These are phyloP conservation scores for Tetramorium alpestre DNA, from an alignment of 1,140 invertebrate species.

Conservation along the genomic window DNA sequence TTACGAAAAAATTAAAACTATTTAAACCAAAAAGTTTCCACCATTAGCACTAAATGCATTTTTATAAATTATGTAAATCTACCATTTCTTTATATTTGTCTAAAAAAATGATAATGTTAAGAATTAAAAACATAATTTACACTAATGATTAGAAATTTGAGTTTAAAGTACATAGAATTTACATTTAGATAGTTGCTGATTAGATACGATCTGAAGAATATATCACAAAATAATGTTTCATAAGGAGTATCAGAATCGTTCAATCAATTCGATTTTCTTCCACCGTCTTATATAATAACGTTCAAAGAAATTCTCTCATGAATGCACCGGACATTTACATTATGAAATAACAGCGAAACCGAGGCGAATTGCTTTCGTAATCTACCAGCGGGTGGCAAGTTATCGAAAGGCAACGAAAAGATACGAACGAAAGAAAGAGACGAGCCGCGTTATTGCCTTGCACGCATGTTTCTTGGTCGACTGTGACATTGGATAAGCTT, in stretches of 20 bases:
- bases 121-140: not conserved
- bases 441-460: slow-evolving; percentile 56
- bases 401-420: slow-evolving; percentile 39
- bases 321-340: not conserved
- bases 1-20: too few relatives aligned
- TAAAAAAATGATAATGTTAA: not conserved
- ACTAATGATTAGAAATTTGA: not conserved
- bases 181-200: not conserved
- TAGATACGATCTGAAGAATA: not conserved
- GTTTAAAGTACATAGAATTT: not conserved
- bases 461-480: slow-evolving; percentile 15
- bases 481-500: slow-evolving; percentile 59
- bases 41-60: too few relatives aligned
- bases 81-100: too few relatives aligned
- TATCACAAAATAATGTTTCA: not conserved
- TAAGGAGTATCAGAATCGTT: not conserved
- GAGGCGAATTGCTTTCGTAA: slow-evolving; percentile 65
- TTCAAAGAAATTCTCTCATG: not conserved
- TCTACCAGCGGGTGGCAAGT: slow-evolving; percentile 44
- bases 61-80: too few relatives aligned
- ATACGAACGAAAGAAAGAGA: slow-evolving; percentile 9
- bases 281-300: not conserved
- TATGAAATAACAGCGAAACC: slow-evolving; percentile 33
- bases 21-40: too few relatives aligned
- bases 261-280: slow-evolving; percentile 1